phyloP scores from a whole-genome alignment of 2,888 invertebrate genomes.

The Cephus runcator region DNA sequence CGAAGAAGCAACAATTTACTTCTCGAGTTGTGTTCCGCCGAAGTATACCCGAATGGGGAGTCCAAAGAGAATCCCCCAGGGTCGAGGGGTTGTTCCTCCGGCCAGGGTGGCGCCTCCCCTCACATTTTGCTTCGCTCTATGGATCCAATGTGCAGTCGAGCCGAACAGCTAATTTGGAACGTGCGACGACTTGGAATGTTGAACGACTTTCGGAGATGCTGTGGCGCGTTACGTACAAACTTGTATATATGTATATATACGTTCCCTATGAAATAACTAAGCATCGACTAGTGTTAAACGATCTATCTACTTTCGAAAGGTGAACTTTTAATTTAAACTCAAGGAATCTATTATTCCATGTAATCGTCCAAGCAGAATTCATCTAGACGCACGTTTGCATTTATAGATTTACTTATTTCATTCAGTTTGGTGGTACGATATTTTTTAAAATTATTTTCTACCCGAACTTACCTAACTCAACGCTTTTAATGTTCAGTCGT shows the following conservation, averaged over 20 bases:
- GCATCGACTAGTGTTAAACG: not conserved
- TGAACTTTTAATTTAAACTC: not conserved
- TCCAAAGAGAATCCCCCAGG: not conserved
- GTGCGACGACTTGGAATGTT: constrained; percentile 60
- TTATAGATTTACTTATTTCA: not conserved
- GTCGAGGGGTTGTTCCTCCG: not conserved
- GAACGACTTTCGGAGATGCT: constrained; percentile 27
- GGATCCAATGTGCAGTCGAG: constrained; percentile 58
- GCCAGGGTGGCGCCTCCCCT: constrained; percentile 6
- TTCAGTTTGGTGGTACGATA: not conserved
- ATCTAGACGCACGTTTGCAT: not conserved
- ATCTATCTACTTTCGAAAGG: not conserved
- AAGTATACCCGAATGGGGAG: not conserved
- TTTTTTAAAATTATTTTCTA: not conserved
- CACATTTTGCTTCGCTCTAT: constrained; percentile 40
- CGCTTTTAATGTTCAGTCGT: not conserved
- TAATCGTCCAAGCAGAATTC: not conserved
- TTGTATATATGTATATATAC: not conserved
- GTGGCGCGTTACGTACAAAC: not conserved
- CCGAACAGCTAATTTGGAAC: constrained; percentile 63
- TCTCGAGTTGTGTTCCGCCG: not conserved
- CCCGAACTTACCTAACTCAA: not conserved
- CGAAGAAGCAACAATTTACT: not conserved
- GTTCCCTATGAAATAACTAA: not conserved
- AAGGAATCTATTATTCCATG: not conserved